These are phyloP conservation scores for Diplodus puntazzo DNA, from an alignment of 2,797 vertebrate species.

Conservation along the genomic window DNA sequence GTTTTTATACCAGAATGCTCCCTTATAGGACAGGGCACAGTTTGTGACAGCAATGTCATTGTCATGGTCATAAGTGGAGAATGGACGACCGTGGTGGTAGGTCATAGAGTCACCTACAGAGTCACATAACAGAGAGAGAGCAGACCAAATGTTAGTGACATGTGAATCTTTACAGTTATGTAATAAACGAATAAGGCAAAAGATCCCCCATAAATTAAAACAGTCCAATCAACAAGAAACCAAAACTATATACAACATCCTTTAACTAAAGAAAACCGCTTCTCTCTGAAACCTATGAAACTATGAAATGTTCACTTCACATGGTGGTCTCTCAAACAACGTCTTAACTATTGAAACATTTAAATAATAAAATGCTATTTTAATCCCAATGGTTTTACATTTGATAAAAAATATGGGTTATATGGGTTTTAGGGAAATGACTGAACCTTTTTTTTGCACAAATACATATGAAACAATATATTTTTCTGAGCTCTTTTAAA, in stretches of 20 bases:
- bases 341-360: too few species aligned
- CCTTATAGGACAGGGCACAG: constrained; percentile 97
- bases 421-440: too few species aligned
- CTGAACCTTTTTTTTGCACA: too few species aligned
- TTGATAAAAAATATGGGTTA: too few species aligned
- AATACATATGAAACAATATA: background rate
- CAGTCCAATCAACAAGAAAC: background rate
- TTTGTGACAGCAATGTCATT: constrained; percentile 97
- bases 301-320: too few species aligned
- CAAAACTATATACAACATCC: background rate
- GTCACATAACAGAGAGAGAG: background rate
- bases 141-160: background rate
- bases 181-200: background rate
- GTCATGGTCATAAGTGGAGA: constrained; percentile 96
- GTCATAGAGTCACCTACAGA: constrained; percentile 94
- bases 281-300: too few species aligned
- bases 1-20: constrained; percentile 99
- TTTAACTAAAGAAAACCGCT: too few species aligned
- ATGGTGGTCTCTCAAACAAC: too few species aligned
- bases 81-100: constrained; percentile 94
- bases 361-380: too few species aligned
- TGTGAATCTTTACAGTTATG: background rate
- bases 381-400: too few species aligned
- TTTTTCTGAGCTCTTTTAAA: background rate
- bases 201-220: background rate